A percentile compares a stretch with the other conserved stretches of the same genome.
Conservation (phyloP, 2,888 invertebrate genomes). For the Podabrus alpinus region DNA sequence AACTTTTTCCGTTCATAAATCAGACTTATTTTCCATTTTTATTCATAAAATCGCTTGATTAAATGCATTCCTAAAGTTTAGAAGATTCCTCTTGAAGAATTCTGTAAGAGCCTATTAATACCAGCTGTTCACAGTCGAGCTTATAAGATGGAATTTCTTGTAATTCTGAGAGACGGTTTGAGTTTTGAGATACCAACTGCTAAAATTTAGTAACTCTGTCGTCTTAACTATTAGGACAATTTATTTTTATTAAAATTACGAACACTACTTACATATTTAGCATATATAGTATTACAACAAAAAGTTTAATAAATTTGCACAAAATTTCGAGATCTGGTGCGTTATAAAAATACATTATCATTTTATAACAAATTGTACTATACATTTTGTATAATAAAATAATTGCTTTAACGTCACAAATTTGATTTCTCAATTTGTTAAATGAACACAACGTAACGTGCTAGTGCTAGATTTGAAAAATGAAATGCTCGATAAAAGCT, state of each 20-base stretch:
- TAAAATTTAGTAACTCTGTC: background rate
- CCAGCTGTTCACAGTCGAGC: background rate
- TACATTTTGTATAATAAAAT: background rate
- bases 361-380: background rate
- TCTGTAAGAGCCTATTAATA: background rate
- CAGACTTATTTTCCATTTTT: background rate
- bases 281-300: background rate
- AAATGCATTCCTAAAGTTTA: background rate
- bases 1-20: background rate
- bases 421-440: slow-evolving; percentile 6
- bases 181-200: background rate
- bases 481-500: slow-evolving; percentile 5
- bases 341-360: background rate
- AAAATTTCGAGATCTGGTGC: background rate
- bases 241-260: background rate
- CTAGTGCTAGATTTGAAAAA: slow-evolving; percentile 3
- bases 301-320: background rate
- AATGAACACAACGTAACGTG: background rate
- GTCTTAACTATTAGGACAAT: background rate
- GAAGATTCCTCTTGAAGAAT: background rate
- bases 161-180: background rate
- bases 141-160: background rate
- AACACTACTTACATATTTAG: background rate
- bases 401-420: background rate
- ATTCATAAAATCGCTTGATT: background rate